Evolutionary conservation across 2,113 vertebrate species (phyloP).

Genomic region (Tetrax tetrax): DNA sequence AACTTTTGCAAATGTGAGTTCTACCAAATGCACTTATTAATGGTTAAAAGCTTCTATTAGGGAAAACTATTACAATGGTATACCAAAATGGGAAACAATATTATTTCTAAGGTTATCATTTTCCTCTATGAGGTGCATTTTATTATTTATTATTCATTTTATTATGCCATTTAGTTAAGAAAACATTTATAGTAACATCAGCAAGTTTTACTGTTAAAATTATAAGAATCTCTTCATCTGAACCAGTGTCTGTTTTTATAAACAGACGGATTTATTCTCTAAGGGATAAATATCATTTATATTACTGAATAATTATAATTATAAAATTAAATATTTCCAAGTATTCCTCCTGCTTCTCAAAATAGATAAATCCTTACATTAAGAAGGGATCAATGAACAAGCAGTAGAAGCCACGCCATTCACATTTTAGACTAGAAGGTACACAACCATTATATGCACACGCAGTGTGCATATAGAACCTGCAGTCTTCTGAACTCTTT

Average conservation of each 20-base stretch:
- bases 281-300: background rate
- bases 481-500: background rate
- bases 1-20: conserved; percentile 22
- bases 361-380: background rate
- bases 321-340: background rate
- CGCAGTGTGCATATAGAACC: background rate
- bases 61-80: background rate
- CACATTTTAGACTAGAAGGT: background rate
- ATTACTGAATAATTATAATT: background rate
- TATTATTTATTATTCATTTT: too few relatives aligned
- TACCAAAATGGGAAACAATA: background rate
- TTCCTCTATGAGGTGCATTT: background rate
- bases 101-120: background rate
- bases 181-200: conserved; percentile 16
- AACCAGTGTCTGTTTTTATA: conserved; percentile 37
- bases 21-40: background rate
- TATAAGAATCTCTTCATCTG: background rate
- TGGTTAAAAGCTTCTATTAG: background rate
- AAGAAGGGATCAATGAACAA: background rate
- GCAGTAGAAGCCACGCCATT: background rate
- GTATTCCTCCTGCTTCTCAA: background rate
- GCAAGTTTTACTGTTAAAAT: conserved; percentile 28
- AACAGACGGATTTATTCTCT: conserved; percentile 23
- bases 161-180: background rate
- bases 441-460: background rate